phyloP scores from a whole-genome alignment of 2,888 invertebrate species.

The Agriopis leucophaearia region DNA sequence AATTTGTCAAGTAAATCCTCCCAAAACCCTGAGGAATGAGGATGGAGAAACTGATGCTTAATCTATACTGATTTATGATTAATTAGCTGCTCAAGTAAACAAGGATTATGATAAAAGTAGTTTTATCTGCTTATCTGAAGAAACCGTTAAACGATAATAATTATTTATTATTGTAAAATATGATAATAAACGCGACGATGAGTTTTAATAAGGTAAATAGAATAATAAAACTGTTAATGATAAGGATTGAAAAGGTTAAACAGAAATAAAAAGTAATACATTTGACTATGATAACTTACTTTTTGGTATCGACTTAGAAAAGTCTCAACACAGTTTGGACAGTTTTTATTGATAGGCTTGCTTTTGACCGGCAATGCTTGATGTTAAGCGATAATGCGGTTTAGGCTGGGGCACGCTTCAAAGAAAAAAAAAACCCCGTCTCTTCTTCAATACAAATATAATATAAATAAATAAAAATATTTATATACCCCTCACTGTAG shows the following conservation, averaged over 20 bases:
- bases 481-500: no score
- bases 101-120: conserved; percentile 10
- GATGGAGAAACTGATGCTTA: conserved; percentile 42
- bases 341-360: no score
- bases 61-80: conserved; percentile 66
- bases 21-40: conserved; percentile 43
- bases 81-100: conserved; percentile 53
- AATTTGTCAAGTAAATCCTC: conserved; percentile 84
- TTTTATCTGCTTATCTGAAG: conserved; percentile 13
- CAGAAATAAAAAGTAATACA: not conserved
- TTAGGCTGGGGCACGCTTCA: no score
- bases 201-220: conserved; percentile 4
- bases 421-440: no score
- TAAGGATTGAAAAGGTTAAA: not conserved
- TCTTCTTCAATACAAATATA: no score
- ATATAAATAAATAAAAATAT: not conserved
- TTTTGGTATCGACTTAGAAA: not conserved
- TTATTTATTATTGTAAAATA: not conserved
- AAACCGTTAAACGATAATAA: conserved; percentile 9
- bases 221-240: not conserved
- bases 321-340: no score
- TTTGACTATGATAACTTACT: not conserved
- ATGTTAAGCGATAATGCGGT: no score
- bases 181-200: conserved; percentile 2
- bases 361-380: no score